A percentile compares a stretch with the other conserved stretches of the same genome.
Conservation (phyloP, 1,140 invertebrate genomes). For the Cherax destructor region DNA sequence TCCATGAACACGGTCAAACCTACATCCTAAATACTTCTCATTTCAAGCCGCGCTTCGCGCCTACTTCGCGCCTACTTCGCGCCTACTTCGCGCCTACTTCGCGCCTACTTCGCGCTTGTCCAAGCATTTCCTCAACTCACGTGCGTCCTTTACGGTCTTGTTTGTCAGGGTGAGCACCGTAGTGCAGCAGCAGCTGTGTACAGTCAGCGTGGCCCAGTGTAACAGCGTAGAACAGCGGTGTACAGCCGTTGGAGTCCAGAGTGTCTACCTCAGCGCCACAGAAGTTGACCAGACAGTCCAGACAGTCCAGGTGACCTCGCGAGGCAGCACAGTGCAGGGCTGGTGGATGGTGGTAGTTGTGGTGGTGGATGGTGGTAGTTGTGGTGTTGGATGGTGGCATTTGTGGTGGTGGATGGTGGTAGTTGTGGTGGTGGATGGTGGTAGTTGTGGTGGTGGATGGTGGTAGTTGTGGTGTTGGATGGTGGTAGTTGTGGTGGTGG, state of each 20-base stretch:
- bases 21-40: too few species aligned
- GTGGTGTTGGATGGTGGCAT: background rate
- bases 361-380: background rate
- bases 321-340: constrained; percentile 95
- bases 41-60: background rate
- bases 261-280: constrained; percentile 91
- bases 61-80: too few species aligned
- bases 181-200: constrained; percentile 89
- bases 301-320: constrained; percentile 93
- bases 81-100: too few species aligned
- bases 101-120: too few species aligned
- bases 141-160: constrained; percentile 94
- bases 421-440: too few species aligned
- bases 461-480: too few species aligned
- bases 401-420: background rate
- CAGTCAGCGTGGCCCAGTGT: constrained; percentile 96
- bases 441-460: too few species aligned
- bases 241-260: constrained; percentile 91
- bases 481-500: too few species aligned
- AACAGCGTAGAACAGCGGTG: constrained; percentile 96
- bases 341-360: constrained; percentile 73
- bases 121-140: constrained; percentile 76
- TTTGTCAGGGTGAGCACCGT: constrained; percentile 92
- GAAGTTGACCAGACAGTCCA: constrained; percentile 92
- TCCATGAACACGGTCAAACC: too few species aligned